These are phyloP conservation scores for Bubo bubo DNA, from an alignment of 2,113 vertebrate genomes.

Conservation along the genomic window DNA sequence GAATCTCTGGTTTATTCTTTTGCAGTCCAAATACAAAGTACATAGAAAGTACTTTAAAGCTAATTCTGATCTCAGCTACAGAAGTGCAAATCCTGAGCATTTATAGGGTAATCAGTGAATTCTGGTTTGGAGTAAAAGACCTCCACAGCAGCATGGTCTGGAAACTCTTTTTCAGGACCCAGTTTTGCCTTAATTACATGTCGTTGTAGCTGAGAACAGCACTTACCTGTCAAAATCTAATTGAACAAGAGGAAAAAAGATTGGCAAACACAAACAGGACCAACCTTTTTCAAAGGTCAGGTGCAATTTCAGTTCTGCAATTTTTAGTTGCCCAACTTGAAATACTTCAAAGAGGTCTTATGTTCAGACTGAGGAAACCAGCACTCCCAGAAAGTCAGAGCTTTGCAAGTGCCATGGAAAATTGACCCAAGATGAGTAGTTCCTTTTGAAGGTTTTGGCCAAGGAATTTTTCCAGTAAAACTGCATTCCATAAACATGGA, in stretches of 20 bases:
- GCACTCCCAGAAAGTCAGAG: slow-evolving; percentile 15
- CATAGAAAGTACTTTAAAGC: neutral
- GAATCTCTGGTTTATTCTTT: neutral
- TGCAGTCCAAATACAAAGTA: neutral
- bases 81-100: neutral
- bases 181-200: neutral
- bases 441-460: slow-evolving; percentile 61
- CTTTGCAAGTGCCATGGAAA: slow-evolving; percentile 47
- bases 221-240: neutral
- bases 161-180: neutral
- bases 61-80: neutral
- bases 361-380: slow-evolving; percentile 20
- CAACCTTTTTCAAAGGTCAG: slow-evolving; percentile 16
- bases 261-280: neutral
- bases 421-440: slow-evolving; percentile 36
- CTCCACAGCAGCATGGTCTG: neutral
- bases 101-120: neutral
- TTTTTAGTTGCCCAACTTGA: slow-evolving; percentile 22
- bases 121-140: neutral
- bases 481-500: slow-evolving; percentile 64
- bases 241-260: neutral
- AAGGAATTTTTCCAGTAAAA: slow-evolving; percentile 65
- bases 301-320: slow-evolving; percentile 45
- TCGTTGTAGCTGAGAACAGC: neutral
- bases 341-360: slow-evolving; percentile 36